Evolutionary conservation across 2,888 invertebrate species (phyloP).

Genomic region (Ormyrus rosae): DNA sequence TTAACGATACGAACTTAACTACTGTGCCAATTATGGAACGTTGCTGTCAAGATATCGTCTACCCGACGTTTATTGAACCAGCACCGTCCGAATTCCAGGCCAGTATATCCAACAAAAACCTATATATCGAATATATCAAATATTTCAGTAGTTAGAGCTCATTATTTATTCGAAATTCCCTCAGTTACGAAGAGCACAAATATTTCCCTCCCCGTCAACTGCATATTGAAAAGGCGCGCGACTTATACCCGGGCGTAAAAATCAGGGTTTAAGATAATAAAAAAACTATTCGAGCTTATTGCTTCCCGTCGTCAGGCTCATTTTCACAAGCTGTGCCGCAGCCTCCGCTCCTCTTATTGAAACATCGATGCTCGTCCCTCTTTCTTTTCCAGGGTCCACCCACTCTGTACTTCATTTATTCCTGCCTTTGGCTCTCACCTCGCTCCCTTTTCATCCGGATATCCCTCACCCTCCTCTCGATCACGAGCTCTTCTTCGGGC

Average conservation of each 20-base stretch:
- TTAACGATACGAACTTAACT: constrained; percentile 45
- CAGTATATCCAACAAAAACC: constrained; percentile 25
- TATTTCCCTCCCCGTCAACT: too few species aligned
- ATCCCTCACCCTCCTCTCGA: background rate
- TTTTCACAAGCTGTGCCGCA: background rate
- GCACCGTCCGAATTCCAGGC: constrained; percentile 51
- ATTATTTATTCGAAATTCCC: too few species aligned
- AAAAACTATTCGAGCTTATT: constrained; percentile 39
- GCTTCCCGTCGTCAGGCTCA: constrained; percentile 4
- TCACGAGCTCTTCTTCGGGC: background rate
- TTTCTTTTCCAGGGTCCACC: too few species aligned
- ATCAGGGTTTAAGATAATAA: constrained; percentile 31
- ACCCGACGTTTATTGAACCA: constrained; percentile 52
- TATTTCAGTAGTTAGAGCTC: too few species aligned
- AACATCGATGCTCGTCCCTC: background rate
- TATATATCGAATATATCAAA: too few species aligned
- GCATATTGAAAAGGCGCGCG: too few species aligned
- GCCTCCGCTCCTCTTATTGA: background rate
- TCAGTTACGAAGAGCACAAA: too few species aligned
- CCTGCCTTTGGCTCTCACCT: background rate
- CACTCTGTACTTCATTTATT: background rate
- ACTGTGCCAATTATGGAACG: constrained; percentile 56
- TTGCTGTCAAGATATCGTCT: constrained; percentile 55
- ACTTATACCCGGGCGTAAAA: too few species aligned
- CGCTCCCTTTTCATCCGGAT: background rate